Evolutionary conservation across 64 coral and sea anemone genomes (phyloP), one percentile per base, ranked within the genome.

Genomic region (Actinia tenebrosa): DNA sequence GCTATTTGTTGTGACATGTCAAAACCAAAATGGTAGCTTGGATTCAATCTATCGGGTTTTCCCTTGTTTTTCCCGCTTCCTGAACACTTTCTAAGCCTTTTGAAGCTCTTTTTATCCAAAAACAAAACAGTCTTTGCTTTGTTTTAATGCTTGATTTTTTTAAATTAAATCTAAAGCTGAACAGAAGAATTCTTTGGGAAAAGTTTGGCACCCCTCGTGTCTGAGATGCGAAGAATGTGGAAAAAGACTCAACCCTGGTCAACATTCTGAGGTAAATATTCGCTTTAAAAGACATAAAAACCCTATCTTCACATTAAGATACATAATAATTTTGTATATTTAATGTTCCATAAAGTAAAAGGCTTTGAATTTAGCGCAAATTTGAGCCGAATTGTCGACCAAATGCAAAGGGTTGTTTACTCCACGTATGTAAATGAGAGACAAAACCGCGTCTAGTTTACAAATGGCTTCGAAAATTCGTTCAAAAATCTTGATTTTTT

Each of bases 181-280:
- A 53, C 96, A 98, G 86, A 98, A 88, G 84, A 94, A 98, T 61
- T 98, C 96, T 8, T 86, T 99, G 8, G 97, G 97, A 20, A 99
- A 99, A 89, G 93, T 92, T 7, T 99, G 97, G 97, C 97, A 99
- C 79, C 97, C 97, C 4, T 86, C 90, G 45, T 99, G 97, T 91
- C 80, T 99, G 7, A 85, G 93, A 79, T 99, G 97, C 50, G 93
- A 99, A 80, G 97, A 99, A 80, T 99, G 97, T 58, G 97, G 97
- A 37, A 99, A 95, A 89, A 75, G 90, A 16, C 79, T 99, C 78
- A 99, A 99, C 68, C 97, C 97, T 2, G 97, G 97, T 23, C 97
- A 99, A 84, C 97, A 99, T 86, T 99, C 97, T 1, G 97, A 99
- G 97, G 97, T 98, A 87, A 37, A 15, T 42, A 75, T 30, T 27